These are phyloP conservation scores for Pardosa pseudoannulata DNA, from an alignment of 2,888 invertebrate genomes.

Conservation along the genomic window DNA sequence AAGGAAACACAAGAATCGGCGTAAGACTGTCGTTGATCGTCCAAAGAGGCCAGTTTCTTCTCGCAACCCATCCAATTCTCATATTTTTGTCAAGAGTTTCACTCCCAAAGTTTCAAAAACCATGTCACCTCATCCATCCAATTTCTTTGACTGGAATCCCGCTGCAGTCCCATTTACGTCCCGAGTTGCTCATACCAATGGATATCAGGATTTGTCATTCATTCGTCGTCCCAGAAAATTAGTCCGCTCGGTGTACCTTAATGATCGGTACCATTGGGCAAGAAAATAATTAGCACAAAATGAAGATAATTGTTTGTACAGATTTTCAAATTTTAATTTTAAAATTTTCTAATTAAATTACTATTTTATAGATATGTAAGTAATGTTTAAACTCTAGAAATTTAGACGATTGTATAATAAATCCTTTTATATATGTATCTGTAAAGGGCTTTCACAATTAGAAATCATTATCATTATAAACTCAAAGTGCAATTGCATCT, in stretches of 20 bases:
- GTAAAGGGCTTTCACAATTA: constrained; percentile 35
- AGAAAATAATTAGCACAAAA: constrained; percentile 29
- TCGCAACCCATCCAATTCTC: constrained; percentile 7
- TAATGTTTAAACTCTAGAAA: neutral
- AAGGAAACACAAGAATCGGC: constrained; percentile 43
- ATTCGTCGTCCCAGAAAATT: constrained; percentile 39
- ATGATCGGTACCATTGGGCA: constrained; percentile 37
- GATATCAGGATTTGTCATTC: constrained; percentile 35
- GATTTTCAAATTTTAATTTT: constrained; percentile 34
- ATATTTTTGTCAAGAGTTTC: constrained; percentile 12
- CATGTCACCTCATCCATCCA: constrained; percentile 18
- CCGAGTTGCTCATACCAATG: constrained; percentile 21
- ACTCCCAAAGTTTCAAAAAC: constrained; percentile 19
- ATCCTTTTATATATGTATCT: constrained; percentile 2
- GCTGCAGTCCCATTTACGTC: constrained; percentile 17
- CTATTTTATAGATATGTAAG: constrained; percentile 38
- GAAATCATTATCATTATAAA: neutral
- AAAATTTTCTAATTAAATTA: constrained; percentile 29
- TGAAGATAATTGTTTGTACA: constrained; percentile 12
- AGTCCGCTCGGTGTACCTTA: constrained; percentile 24
- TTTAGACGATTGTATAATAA: constrained; percentile 21
- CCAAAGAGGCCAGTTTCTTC: constrained; percentile 7
- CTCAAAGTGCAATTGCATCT: neutral
- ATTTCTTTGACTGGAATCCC: constrained; percentile 47
- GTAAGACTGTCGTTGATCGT: constrained; percentile 39